Evolutionary conservation across 1,140 invertebrate species (phyloP).

Genomic region (Meloidogyne chitwoodi): DNA sequence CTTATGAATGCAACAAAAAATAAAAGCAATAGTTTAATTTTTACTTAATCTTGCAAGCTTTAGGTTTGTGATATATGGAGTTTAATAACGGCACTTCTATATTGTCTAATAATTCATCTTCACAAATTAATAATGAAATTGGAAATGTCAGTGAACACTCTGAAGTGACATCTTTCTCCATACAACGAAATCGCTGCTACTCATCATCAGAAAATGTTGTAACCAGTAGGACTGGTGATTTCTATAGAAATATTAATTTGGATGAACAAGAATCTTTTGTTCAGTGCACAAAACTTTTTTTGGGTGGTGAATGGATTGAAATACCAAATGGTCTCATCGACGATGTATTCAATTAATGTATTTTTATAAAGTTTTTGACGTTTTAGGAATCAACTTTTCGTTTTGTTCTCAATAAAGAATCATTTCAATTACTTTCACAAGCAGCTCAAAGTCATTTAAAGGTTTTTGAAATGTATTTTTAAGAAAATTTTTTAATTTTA

Average conservation of each 20-base stretch:
- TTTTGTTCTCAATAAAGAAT: slow-evolving; percentile 6
- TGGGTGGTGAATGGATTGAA: slow-evolving; percentile 29
- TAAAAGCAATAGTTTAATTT: too few relatives aligned
- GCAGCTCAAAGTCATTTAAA: slow-evolving; percentile 22
- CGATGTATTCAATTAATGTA: slow-evolving; percentile 25
- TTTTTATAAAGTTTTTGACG: neutral
- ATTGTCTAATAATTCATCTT: neutral
- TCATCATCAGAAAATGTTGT: neutral
- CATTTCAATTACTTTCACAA: slow-evolving; percentile 30
- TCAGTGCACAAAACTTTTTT: slow-evolving; percentile 5
- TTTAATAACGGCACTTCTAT: neutral
- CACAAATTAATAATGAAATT: neutral
- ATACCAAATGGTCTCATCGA: slow-evolving; percentile 19
- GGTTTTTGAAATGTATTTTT: slow-evolving; percentile 16
- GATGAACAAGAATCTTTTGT: neutral
- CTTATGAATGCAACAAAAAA: too few relatives aligned
- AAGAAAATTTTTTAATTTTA: slow-evolving; percentile 13
- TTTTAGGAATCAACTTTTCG: slow-evolving; percentile 36
- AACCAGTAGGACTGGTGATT: neutral
- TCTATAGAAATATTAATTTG: neutral
- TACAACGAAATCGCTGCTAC: neutral
- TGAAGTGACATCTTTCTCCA: neutral
- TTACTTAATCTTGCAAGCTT: too few relatives aligned
- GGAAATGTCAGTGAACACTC: neutral
- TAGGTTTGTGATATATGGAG: neutral